Percentiles rank a stretch among this genome's conserved stretches.
Evolutionary conservation across 2,888 invertebrate genomes (phyloP).

Genomic region (Agrypnus murinus): DNA sequence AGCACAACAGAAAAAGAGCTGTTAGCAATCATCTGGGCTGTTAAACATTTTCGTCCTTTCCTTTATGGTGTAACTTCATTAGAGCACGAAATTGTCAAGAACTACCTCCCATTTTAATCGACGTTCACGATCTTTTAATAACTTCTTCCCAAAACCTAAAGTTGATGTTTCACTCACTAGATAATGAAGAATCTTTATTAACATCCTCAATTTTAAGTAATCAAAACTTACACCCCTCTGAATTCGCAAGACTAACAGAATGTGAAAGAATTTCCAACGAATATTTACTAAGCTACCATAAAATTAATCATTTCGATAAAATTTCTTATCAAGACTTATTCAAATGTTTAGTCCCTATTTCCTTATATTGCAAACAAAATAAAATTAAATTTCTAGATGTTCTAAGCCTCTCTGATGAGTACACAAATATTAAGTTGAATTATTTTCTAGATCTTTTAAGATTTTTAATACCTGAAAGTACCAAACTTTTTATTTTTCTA

Average conservation of each 20-base stretch:
- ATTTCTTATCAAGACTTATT: neutral
- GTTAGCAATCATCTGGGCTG: too few species aligned
- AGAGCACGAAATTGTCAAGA: constrained; percentile 10
- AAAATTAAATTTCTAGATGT: neutral
- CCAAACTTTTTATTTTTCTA: neutral
- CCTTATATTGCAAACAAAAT: constrained; percentile 4
- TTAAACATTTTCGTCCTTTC: too few species aligned
- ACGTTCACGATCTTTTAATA: neutral
- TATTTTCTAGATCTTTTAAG: neutral
- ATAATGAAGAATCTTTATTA: neutral
- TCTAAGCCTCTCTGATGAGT: neutral
- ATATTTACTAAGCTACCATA: neutral
- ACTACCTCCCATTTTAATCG: neutral
- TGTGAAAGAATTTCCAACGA: neutral
- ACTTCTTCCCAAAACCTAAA: neutral
- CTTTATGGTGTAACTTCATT: constrained; percentile 58
- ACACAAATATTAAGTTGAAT: neutral
- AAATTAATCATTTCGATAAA: neutral
- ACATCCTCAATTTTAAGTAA: neutral
- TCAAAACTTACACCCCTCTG: constrained; percentile 1
- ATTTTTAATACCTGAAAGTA: neutral
- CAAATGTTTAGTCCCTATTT: neutral
- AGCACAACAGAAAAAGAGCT: too few species aligned
- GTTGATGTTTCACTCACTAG: neutral
- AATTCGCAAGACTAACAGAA: neutral